phyloP scores from a whole-genome alignment of 1,140 invertebrate genomes.

The Stenopsyche tienmushanensis region DNA sequence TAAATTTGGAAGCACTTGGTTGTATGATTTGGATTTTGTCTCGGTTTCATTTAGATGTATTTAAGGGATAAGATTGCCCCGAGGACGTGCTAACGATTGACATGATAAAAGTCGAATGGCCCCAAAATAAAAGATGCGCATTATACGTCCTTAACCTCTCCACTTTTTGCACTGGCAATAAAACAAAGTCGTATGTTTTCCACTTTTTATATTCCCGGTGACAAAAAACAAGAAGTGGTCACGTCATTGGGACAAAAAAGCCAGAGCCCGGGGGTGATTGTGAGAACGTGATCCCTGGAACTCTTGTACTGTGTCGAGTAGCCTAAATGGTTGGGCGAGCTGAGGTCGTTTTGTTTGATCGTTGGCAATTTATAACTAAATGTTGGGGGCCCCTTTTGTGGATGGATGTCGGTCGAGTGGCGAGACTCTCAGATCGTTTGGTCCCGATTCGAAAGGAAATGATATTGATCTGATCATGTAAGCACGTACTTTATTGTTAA shows the following conservation, averaged over 20 bases:
- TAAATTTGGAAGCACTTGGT: no score
- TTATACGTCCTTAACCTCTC: no score
- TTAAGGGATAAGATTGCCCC: no score
- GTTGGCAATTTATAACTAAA: constrained; percentile 26
- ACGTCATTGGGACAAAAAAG: constrained; percentile 24
- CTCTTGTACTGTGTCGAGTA: constrained; percentile 18
- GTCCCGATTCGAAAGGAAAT: no score
- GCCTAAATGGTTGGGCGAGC: constrained; percentile 19
- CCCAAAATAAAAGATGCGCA: no score
- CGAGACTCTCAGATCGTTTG: no score
- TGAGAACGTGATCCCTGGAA: constrained; percentile 20
- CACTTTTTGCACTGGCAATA: constrained; percentile 19
- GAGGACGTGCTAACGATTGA: no score
- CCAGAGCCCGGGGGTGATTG: constrained; percentile 9
- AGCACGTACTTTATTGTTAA: background rate
- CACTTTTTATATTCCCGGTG: background rate
- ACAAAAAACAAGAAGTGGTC: constrained; percentile 7
- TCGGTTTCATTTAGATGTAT: no score
- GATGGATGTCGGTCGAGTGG: background rate
- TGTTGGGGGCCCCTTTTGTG: background rate
- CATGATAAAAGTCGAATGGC: no score
- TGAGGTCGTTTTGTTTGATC: constrained; percentile 22
- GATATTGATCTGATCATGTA: background rate
- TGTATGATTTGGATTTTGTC: no score
- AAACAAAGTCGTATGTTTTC: constrained; percentile 26